Base-by-base conservation (phyloP, 2,113 vertebrate genomes). In the Protomyctophum bolini region DNA sequence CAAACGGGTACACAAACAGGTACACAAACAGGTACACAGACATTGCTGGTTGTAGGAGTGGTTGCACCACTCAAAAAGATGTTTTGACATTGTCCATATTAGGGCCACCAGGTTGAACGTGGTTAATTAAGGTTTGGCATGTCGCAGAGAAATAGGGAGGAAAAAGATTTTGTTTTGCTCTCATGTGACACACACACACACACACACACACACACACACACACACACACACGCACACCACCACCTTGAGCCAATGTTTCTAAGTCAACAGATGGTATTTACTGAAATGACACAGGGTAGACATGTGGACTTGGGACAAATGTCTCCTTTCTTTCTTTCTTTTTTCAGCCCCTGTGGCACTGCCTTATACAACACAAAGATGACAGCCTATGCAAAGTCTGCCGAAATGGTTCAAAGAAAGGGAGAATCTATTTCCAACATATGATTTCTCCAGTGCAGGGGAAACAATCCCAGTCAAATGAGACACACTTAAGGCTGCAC, bases 231-330 rank as follows among this genome's bases (percentile, higher is more conserved):
- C 11, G 11, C 28, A 0, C 15, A 12, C 10, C 12, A 9, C 33
- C 47, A 49, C 47, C 29, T 9, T 15, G 81, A 15, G 56, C 54
- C 21, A 79, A 48, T 70, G 78, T 82, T 83, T 87, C 72, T 72
- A 73, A 58, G 68, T 73, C 79, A 86, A 83, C 81, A 83, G 76
- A 82, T 81, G 75, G 71, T 64, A 77, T 84, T 84, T 80, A 81
- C 78, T 71, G 60, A 72, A 78, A 87, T 86, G 57, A 79, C 47
- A 73, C 66, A 72, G 62, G 68, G 66, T 52, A 86, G 80, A 52
- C 50, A 86, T 79, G 57, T 73, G 77, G 54, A 45, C 69, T 63
- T 54, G 69, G 55, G 64, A 46, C 45, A 14, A 11, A 47, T 47
- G 47, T 46, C 3, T 0, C 41, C 15, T 46, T 41, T 41, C 33